Evolutionary conservation across 1,140 invertebrate species (phyloP), one percentile per base, ranked within the genome.

Genomic region (Agraylea sexmaculata): DNA sequence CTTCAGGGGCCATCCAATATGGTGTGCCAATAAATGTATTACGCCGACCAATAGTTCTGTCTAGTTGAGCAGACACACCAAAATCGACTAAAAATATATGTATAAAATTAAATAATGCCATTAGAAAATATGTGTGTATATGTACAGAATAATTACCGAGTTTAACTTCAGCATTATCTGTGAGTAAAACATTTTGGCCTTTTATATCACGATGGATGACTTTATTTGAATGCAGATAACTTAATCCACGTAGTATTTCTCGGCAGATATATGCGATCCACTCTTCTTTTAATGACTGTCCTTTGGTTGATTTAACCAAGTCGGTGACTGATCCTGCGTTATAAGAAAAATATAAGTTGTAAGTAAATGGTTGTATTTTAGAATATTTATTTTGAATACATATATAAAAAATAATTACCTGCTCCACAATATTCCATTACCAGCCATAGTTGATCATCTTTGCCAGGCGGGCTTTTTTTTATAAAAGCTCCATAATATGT

Each of bases 401-500:
- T 15, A 38, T 15, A 31, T 38, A 31, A 33, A 7, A 11, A 16
- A 13, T 5, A 58, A 58, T 53, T 42, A 70, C 78, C 96, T 59
- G 93, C 94, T 53, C 95, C 95, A 74, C 96, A 99, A 62, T 98
- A 99, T 66, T 99, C 96, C 96, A 99, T 99, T 20, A 99, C 96
- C 55, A 99, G 72, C 94, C 94, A 98, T 40, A 99, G 69, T 59
- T 99, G 95, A 68, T 99, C 96, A 71, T 99, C 94, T 71, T 98
- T 97, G 2, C 94, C 95, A 2, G 94, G 87, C 31, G 89, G 92
- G 53, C 88, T 91, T 66, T 99, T 99, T 66, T 98, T 98, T 37
- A 99, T 98, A 66, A 99, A 99, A 52, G 96, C 95, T 51, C 96
- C 95, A 75, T 99, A 99, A 66, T 99, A 99, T 37, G 95, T 99